A percentile compares a stretch with the other conserved stretches of the same genome.
These are phyloP conservation scores for Phrynocephalus forsythii DNA, from an alignment of 2,797 vertebrate species.

Conservation along the genomic window DNA sequence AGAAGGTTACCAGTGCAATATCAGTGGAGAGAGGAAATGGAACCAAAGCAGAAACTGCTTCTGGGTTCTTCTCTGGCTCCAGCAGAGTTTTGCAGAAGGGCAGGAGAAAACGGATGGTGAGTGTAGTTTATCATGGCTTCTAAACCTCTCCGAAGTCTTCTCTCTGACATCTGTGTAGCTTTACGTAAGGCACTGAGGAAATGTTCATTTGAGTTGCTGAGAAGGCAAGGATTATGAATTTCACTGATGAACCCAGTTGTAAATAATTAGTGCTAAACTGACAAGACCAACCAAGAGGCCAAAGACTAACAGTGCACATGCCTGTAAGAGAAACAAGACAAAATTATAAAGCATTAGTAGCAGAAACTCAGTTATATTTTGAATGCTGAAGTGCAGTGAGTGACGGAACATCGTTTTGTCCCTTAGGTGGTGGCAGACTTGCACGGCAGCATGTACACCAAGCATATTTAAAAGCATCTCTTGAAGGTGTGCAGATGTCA, in stretches of 20 bases:
- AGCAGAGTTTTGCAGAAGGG: neutral
- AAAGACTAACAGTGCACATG: conserved; percentile 79
- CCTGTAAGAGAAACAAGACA: conserved; percentile 73
- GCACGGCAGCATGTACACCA: neutral
- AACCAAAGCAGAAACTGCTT: neutral
- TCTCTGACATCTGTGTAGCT: neutral
- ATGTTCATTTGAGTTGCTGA: neutral
- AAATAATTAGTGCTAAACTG: conserved; percentile 87
- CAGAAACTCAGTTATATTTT: conserved; percentile 51
- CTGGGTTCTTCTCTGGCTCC: neutral
- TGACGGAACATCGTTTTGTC: neutral
- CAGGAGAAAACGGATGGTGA: neutral
- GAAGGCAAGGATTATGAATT: neutral
- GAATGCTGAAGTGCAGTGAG: neutral
- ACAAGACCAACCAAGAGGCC: conserved; percentile 87
- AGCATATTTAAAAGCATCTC: neutral
- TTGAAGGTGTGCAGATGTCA: neutral
- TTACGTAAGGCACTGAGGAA: neutral
- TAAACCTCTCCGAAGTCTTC: neutral
- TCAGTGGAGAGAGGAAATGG: neutral
- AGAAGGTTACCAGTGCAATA: neutral
- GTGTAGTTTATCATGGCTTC: neutral
- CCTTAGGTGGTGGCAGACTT: neutral
- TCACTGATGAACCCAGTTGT: conserved; percentile 81
- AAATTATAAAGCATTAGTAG: conserved; percentile 41